Percentiles rank a stretch among this genome's conserved stretches.
Evolutionary conservation across 2,888 invertebrate species (phyloP).

Genomic region (Phlogophora meticulosa): DNA sequence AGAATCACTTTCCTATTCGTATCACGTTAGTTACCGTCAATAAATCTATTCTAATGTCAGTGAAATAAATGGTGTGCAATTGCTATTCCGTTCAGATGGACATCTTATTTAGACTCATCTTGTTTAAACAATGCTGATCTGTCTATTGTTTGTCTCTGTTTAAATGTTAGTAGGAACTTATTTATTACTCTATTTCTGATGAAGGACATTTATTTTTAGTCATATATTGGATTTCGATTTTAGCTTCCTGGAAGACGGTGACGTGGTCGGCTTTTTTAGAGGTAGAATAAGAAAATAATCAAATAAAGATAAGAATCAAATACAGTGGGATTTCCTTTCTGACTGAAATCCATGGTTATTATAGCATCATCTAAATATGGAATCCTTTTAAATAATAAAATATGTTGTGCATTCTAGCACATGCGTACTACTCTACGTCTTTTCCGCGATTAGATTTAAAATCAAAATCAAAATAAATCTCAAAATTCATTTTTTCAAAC

Average conservation of each 20-base stretch:
- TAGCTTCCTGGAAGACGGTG: not conserved
- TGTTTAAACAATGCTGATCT: conserved; percentile 41
- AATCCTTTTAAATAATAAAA: too few species aligned
- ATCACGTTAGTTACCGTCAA: conserved; percentile 46
- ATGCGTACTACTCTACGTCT: too few species aligned
- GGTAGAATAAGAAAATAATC: too few species aligned
- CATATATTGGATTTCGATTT: not conserved
- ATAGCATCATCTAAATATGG: too few species aligned
- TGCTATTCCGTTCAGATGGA: conserved; percentile 49
- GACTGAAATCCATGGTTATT: not conserved
- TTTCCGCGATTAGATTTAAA: too few species aligned
- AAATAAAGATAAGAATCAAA: too few species aligned
- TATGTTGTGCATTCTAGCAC: too few species aligned
- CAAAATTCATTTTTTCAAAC: too few species aligned
- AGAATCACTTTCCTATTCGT: conserved; percentile 52
- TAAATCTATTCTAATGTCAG: conserved; percentile 60
- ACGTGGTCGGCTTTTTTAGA: not conserved
- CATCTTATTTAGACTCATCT: conserved; percentile 47
- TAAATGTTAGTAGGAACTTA: conserved; percentile 19
- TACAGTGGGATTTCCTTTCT: not conserved
- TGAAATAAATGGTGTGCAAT: conserved; percentile 53
- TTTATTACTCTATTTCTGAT: conserved; percentile 29
- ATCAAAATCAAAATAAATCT: too few species aligned
- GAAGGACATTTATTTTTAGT: not conserved
- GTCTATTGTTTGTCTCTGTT: conserved; percentile 33